Conservation (phyloP, 2,797 vertebrate species). For the Lates japonicus region DNA sequence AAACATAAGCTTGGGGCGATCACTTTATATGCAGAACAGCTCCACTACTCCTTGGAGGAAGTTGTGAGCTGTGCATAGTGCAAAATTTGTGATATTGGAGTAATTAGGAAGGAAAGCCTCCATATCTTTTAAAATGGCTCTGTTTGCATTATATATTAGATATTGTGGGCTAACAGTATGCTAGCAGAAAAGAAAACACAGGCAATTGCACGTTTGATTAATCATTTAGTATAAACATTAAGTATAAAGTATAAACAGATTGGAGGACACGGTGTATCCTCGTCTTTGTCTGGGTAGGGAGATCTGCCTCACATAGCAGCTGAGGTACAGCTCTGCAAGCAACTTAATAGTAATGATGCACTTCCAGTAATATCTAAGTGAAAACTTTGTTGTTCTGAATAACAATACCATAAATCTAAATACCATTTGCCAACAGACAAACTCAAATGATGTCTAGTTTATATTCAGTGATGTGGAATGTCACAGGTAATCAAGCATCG, state of each 20-base stretch:
- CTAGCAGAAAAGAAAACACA: background rate
- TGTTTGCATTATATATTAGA: background rate
- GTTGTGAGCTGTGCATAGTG: constrained; percentile 5
- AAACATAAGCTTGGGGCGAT: constrained; percentile 29
- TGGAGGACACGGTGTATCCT: background rate
- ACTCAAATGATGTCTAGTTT: background rate
- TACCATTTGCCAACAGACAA: background rate
- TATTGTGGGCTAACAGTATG: background rate
- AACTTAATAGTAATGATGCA: constrained; percentile 16
- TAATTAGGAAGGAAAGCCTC: background rate
- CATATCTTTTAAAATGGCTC: background rate
- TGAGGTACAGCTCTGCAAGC: constrained; percentile 1
- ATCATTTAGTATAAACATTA: constrained; percentile 4
- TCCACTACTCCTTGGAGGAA: background rate
- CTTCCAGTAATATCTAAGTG: background rate
- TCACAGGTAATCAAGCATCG: background rate
- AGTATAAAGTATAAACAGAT: constrained; percentile 19
- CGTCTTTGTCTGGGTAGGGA: constrained; percentile 2
- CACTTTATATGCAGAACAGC: constrained; percentile 12
- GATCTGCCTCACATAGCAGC: constrained; percentile 21
- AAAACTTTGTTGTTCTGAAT: constrained; percentile 1
- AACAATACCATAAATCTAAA: background rate
- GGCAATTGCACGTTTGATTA: background rate
- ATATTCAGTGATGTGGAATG: background rate
- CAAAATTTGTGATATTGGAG: background rate